Evolutionary conservation across 2,797 vertebrate genomes (phyloP).

Genomic region (Triplophysa yarkandensis): DNA sequence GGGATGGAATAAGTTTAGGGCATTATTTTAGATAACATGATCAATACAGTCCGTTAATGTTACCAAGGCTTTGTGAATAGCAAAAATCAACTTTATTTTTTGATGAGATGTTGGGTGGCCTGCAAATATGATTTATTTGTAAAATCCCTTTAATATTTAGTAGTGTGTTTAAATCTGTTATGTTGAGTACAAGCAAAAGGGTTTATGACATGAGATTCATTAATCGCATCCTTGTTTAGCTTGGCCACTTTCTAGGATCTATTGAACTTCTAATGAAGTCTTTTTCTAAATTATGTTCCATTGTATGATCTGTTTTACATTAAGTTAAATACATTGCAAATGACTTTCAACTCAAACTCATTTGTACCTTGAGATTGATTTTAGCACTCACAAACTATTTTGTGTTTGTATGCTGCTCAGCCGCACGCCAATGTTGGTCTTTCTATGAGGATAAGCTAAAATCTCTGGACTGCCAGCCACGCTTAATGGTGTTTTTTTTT

Average conservation of each 20-base stretch:
- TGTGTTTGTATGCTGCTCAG: not conserved
- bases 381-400: too few species aligned
- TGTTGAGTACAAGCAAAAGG: not conserved
- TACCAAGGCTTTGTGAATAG: too few species aligned
- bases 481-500: conserved; percentile 15
- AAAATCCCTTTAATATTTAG: not conserved
- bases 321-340: not conserved
- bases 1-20: too few species aligned
- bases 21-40: too few species aligned
- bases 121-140: too few species aligned
- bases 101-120: too few species aligned
- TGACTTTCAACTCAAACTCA: not conserved
- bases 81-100: too few species aligned
- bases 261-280: not conserved
- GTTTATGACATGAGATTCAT: not conserved
- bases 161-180: not conserved
- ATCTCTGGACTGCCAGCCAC: conserved; percentile 7
- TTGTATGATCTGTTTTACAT: not conserved
- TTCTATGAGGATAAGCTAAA: not conserved
- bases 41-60: too few species aligned
- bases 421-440: not conserved
- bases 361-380: not conserved
- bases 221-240: not conserved
- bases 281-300: not conserved
- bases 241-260: not conserved